phyloP scores from a whole-genome alignment of 2,888 invertebrate genomes.

The Acanthococcus lagerstroemiae region DNA sequence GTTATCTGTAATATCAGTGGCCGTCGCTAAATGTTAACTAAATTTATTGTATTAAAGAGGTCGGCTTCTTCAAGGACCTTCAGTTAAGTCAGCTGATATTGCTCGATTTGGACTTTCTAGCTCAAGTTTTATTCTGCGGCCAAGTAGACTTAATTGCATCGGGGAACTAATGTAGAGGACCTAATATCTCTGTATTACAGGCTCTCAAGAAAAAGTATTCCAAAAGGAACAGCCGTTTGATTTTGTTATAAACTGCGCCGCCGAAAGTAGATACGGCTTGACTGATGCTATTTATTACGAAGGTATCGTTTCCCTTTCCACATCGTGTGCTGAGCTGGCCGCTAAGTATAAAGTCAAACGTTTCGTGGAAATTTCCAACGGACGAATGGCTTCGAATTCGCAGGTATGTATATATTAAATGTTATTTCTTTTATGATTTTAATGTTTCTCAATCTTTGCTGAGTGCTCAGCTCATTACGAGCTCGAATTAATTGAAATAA shows the following conservation, averaged over 20 bases:
- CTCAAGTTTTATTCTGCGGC: no score
- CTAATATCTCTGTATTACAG: conserved; percentile 45
- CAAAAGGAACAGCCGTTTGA: conserved; percentile 47
- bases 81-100: neutral
- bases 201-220: conserved; percentile 69
- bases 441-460: neutral
- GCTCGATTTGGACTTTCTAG: neutral
- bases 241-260: conserved; percentile 79
- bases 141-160: no score
- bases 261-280: conserved; percentile 80
- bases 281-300: conserved; percentile 83
- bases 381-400: conserved; percentile 67
- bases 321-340: conserved; percentile 72
- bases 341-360: conserved; percentile 55
- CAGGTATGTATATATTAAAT: conserved; percentile 46
- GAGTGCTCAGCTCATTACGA: neutral
- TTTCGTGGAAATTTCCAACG: conserved; percentile 76
- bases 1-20: no score
- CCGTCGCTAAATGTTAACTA: no score
- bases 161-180: neutral
- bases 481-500: neutral
- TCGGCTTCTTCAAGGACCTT: no score
- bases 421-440: neutral
- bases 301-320: conserved; percentile 71
- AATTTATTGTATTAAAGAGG: no score